Percentiles rank a stretch among this genome's conserved stretches.
Conservation (phyloP, 2,888 invertebrate species). For the Cataglyphis altisquamis region DNA sequence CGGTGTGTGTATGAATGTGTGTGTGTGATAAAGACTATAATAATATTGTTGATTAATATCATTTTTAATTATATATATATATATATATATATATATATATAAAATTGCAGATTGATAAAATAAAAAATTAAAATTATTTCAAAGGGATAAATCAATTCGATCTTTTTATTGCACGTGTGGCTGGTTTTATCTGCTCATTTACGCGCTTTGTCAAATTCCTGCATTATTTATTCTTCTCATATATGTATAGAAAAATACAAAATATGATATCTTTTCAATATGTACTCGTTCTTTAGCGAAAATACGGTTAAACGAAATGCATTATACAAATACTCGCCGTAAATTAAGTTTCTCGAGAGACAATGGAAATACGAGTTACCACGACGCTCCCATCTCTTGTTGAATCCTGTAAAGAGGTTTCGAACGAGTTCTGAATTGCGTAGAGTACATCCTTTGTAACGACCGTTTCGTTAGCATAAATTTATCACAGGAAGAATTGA, state of each 20-base stretch:
- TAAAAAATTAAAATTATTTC: not conserved
- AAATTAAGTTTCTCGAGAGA: slow-evolving; percentile 29
- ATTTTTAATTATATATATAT: not conserved
- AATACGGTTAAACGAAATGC: slow-evolving; percentile 20
- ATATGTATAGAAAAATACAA: not conserved
- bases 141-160: not conserved
- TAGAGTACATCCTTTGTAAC: not conserved
- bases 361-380: slow-evolving; percentile 24
- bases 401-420: slow-evolving; percentile 26
- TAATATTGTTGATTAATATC: not conserved
- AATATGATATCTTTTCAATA: slow-evolving; percentile 22
- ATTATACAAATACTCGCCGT: slow-evolving; percentile 27
- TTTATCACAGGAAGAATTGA: slow-evolving; percentile 10
- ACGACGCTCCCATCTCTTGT: slow-evolving; percentile 28
- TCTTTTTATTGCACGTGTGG: not conserved
- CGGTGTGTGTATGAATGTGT: not conserved
- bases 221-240: slow-evolving; percentile 13
- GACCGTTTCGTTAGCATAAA: not conserved
- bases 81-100: too few species aligned
- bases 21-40: not conserved
- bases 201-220: not conserved
- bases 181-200: not conserved
- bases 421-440: slow-evolving; percentile 25
- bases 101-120: not conserved
- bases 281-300: not conserved